Evolutionary conservation across 2,113 vertebrate species (phyloP).

Genomic region (Hippoglossus stenolepis): DNA sequence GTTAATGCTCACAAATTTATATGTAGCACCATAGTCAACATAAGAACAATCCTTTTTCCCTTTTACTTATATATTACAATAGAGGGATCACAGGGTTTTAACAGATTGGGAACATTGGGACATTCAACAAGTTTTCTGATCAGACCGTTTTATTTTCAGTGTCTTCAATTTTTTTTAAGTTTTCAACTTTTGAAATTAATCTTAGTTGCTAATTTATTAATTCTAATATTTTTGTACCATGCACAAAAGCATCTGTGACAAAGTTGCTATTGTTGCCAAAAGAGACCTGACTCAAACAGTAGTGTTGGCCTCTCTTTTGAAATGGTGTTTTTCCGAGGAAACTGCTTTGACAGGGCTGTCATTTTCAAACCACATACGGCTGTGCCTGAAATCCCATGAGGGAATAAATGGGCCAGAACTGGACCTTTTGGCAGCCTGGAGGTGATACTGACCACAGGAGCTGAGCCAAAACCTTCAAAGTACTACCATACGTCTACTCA

Average conservation of each 20-base stretch:
- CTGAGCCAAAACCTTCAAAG: slow-evolving; percentile 28
- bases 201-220: too few species aligned
- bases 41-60: neutral
- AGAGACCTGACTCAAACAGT: slow-evolving; percentile 7
- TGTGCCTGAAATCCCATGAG: slow-evolving; percentile 42
- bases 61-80: too few species aligned
- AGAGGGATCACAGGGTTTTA: too few species aligned
- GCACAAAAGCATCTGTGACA: neutral
- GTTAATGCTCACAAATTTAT: neutral
- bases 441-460: slow-evolving; percentile 37
- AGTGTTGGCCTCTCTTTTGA: slow-evolving; percentile 25
- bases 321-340: slow-evolving; percentile 34
- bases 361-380: slow-evolving; percentile 59
- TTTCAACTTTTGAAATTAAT: too few species aligned
- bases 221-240: too few species aligned
- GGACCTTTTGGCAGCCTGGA: slow-evolving; percentile 45
- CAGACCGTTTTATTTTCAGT: too few species aligned
- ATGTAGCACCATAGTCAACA: neutral
- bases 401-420: slow-evolving; percentile 49
- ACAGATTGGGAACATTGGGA: too few species aligned
- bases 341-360: slow-evolving; percentile 40
- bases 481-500: neutral
- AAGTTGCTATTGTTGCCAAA: neutral
- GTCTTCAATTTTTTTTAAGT: too few species aligned
- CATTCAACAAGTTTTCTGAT: too few species aligned